phyloP scores from a whole-genome alignment of 2,888 invertebrate species.

The Zygaena filipendulae region DNA sequence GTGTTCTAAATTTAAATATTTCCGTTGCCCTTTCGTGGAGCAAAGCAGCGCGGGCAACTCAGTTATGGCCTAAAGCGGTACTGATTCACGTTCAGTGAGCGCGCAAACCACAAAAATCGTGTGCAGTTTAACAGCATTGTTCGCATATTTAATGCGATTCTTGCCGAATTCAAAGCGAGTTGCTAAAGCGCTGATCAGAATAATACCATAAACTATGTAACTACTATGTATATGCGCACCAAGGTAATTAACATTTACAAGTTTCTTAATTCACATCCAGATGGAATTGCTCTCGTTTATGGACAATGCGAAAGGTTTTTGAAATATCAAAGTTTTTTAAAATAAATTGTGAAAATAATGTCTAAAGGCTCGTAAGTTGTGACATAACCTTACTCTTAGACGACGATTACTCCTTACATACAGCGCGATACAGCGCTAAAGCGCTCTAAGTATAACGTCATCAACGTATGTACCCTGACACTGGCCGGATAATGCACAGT shows the following conservation, averaged over 20 bases:
- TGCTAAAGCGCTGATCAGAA: too few relatives aligned
- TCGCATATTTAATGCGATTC: slow-evolving; percentile 45
- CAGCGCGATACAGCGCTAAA: slow-evolving; percentile 35
- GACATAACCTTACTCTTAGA: too few relatives aligned
- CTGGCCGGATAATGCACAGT: slow-evolving; percentile 31
- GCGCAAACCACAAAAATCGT: slow-evolving; percentile 52
- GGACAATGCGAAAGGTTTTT: too few relatives aligned
- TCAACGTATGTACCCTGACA: slow-evolving; percentile 39
- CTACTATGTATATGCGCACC: too few relatives aligned
- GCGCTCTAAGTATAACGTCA: slow-evolving; percentile 25
- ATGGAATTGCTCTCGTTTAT: too few relatives aligned
- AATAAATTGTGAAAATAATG: too few relatives aligned
- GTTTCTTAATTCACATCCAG: too few relatives aligned
- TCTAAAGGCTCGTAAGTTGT: too few relatives aligned
- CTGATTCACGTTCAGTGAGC: slow-evolving; percentile 43
- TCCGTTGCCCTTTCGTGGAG: slow-evolving; percentile 35
- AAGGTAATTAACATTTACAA: too few relatives aligned
- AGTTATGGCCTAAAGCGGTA: slow-evolving; percentile 58
- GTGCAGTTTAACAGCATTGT: slow-evolving; percentile 48
- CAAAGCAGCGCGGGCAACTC: slow-evolving; percentile 54
- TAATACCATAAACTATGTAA: too few relatives aligned
- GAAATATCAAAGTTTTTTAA: too few relatives aligned
- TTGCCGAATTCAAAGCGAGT: slow-evolving; percentile 18
- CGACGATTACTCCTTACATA: too few relatives aligned
- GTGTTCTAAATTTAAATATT: slow-evolving; percentile 61